Percentiles rank a stretch among this genome's conserved stretches.
Conservation (phyloP, 2,888 invertebrate genomes). For the Nymphalis urticae region DNA sequence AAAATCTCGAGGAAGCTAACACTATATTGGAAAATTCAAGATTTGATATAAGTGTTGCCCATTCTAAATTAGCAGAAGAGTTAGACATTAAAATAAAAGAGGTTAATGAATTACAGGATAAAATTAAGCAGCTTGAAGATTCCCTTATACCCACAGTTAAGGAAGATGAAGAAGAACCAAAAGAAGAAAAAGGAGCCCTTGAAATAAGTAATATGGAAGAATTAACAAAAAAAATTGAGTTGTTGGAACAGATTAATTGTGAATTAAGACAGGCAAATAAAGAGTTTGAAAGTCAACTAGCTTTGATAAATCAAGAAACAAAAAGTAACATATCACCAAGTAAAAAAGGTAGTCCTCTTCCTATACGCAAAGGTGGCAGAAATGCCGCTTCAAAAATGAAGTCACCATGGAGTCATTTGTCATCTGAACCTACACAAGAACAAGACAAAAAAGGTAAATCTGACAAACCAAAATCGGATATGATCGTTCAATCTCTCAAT, state of each 20-base stretch:
- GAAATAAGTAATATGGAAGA: constrained; percentile 72
- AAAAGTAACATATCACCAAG: constrained; percentile 58
- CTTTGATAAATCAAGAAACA: constrained; percentile 54
- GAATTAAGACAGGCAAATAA: constrained; percentile 78
- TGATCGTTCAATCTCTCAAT: constrained; percentile 70
- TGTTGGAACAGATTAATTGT: constrained; percentile 76
- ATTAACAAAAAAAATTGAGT: constrained; percentile 75
- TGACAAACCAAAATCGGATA: constrained; percentile 65
- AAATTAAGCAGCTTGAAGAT: constrained; percentile 52
- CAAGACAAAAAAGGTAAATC: constrained; percentile 66
- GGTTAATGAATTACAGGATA: constrained; percentile 62
- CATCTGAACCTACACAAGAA: constrained; percentile 65
- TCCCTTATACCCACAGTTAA: constrained; percentile 35
- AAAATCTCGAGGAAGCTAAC: constrained; percentile 81
- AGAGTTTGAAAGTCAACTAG: constrained; percentile 78
- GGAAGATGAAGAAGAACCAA: constrained; percentile 61
- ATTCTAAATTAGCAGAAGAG: constrained; percentile 80
- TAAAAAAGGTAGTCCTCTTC: constrained; percentile 69
- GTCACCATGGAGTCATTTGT: constrained; percentile 74
- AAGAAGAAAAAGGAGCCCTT: constrained; percentile 82
- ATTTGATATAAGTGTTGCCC: constrained; percentile 76
- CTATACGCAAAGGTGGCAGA: constrained; percentile 68
- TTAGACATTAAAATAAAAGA: constrained; percentile 74
- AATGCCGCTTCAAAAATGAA: constrained; percentile 68
- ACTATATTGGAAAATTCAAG: constrained; percentile 73